These are phyloP conservation scores for Sarcophaga caerulescens DNA, from an alignment of 2,888 invertebrate genomes.

Conservation along the genomic window DNA sequence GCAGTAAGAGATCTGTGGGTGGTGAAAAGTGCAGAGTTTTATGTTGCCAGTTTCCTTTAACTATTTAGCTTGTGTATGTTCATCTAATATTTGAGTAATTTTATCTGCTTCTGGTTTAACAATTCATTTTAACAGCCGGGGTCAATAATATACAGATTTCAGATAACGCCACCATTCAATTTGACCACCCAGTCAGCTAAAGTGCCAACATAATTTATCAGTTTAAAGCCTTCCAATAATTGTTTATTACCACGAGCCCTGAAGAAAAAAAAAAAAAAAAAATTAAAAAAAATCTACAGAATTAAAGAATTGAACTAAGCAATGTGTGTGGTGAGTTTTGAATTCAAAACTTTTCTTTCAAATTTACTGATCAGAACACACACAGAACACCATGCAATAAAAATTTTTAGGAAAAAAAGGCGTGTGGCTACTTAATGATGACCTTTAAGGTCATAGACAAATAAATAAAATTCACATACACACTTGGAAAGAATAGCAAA, in stretches of 20 bases:
- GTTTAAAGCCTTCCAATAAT: constrained; percentile 57
- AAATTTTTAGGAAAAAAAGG: constrained; percentile 37
- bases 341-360: neutral
- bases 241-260: constrained; percentile 52
- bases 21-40: too few relatives aligned
- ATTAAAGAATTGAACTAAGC: constrained; percentile 1
- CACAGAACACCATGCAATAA: neutral
- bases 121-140: too few relatives aligned
- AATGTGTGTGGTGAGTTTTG: constrained; percentile 41
- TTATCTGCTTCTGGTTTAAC: too few relatives aligned
- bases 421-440: constrained; percentile 69
- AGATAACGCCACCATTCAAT: neutral
- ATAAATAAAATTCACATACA: constrained; percentile 40
- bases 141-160: too few relatives aligned
- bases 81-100: too few relatives aligned
- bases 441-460: constrained; percentile 69
- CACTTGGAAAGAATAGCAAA: constrained; percentile 2
- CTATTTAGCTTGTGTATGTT: too few relatives aligned
- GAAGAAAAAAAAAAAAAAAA: constrained; percentile 24
- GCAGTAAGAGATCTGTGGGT: too few relatives aligned
- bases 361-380: constrained; percentile 17
- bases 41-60: too few relatives aligned
- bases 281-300: constrained; percentile 7
- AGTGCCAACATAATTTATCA: constrained; percentile 65
- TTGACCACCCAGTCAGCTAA: constrained; percentile 51